phyloP scores from a whole-genome alignment of 2,113 vertebrate genomes.

The Forbesichthys papilliferus region DNA sequence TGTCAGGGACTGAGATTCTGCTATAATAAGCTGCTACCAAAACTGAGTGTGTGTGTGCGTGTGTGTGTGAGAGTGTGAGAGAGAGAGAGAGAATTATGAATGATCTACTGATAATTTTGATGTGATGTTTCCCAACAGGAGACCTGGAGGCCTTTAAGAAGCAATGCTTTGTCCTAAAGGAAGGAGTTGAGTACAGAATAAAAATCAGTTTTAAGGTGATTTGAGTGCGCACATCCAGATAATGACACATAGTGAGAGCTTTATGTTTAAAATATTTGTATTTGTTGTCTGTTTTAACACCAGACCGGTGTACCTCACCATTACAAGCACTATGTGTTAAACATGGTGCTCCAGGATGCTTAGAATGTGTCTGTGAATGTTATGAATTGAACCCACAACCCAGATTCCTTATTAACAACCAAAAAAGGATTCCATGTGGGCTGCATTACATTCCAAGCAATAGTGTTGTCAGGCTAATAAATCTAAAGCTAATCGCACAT shows the following conservation, averaged over 20 bases:
- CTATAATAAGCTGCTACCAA: background rate
- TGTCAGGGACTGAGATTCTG: background rate
- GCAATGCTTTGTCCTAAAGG: slow-evolving; percentile 87
- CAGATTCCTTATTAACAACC: too few species aligned
- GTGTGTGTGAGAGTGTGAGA: background rate
- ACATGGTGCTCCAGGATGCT: too few species aligned
- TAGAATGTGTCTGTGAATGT: too few species aligned
- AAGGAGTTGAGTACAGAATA: slow-evolving; percentile 92
- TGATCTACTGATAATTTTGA: slow-evolving; percentile 6
- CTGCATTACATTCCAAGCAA: background rate
- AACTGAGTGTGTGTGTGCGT: background rate
- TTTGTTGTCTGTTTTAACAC: too few species aligned
- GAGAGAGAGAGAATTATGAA: background rate
- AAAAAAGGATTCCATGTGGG: too few species aligned
- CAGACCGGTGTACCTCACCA: too few species aligned
- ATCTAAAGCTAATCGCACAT: background rate
- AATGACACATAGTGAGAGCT: background rate
- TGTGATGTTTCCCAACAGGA: slow-evolving; percentile 64
- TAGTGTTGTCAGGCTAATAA: background rate
- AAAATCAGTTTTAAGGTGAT: slow-evolving; percentile 94
- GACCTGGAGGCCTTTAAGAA: slow-evolving; percentile 90
- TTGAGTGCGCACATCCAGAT: background rate
- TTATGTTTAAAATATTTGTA: too few species aligned
- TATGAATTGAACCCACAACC: too few species aligned
- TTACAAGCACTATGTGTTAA: too few species aligned